phyloP scores from a whole-genome alignment of 1,140 invertebrate genomes.

The Chlorops oryzae region DNA sequence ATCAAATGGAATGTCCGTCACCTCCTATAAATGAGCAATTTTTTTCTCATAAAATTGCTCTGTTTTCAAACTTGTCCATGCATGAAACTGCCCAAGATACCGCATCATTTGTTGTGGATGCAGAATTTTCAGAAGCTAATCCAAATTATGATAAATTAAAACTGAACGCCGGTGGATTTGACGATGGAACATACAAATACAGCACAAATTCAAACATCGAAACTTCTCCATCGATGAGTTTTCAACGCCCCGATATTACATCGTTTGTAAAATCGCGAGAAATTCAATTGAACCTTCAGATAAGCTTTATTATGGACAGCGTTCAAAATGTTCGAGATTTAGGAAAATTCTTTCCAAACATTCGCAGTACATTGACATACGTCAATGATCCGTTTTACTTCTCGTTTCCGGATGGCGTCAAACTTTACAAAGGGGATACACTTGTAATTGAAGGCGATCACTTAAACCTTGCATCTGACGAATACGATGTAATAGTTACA shows the following conservation, averaged over 20 bases:
- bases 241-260: too few relatives aligned
- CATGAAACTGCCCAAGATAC: too few relatives aligned
- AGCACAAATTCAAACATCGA: too few relatives aligned
- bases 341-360: conserved; percentile 75
- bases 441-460: conserved; percentile 93
- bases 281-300: conserved; percentile 60
- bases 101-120: too few relatives aligned
- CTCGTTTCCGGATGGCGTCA: conserved; percentile 76
- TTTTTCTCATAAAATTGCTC: conserved; percentile 21
- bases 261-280: conserved; percentile 47
- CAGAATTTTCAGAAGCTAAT: too few relatives aligned
- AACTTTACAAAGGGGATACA: conserved; percentile 90
- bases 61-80: too few relatives aligned
- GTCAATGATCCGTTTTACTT: conserved; percentile 89
- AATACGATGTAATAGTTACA: conserved; percentile 87
- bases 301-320: conserved; percentile 95
- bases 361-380: conserved; percentile 76
- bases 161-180: too few relatives aligned
- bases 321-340: conserved; percentile 82
- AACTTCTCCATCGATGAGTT: too few relatives aligned
- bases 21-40: conserved; percentile 69
- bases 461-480: conserved; percentile 84
- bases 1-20: conserved; percentile 92
- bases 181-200: too few relatives aligned
- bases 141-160: too few relatives aligned